phyloP scores from a whole-genome alignment of 2,888 invertebrate species.

The Parascotia fuliginaria region DNA sequence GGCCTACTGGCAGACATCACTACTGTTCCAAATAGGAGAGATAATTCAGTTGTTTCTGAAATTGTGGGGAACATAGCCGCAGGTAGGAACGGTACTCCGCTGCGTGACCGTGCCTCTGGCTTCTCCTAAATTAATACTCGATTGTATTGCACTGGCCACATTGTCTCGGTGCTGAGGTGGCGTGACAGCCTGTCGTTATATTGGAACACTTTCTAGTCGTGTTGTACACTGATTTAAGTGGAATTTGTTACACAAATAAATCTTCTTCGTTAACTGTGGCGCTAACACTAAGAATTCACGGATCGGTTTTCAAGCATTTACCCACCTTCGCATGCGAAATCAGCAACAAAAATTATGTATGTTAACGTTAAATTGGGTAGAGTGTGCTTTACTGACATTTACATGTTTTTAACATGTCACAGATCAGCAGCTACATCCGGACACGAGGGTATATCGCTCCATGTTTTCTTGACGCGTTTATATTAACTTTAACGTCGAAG shows the following conservation, averaged over 20 bases:
- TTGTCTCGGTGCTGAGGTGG: conserved; percentile 58
- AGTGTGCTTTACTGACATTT: too few species aligned
- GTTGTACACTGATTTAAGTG: conserved; percentile 54
- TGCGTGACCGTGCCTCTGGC: conserved; percentile 75
- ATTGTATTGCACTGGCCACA: conserved; percentile 67
- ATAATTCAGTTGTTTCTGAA: conserved; percentile 64
- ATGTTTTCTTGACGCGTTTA: conserved; percentile 28
- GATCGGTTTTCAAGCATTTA: too few species aligned
- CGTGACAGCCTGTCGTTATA: conserved; percentile 73
- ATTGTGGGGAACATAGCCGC: conserved; percentile 67
- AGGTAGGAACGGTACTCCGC: conserved; percentile 67
- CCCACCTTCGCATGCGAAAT: too few species aligned
- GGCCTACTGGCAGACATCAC: conserved; percentile 60
- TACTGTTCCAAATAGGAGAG: conserved; percentile 61
- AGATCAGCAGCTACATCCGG: too few species aligned
- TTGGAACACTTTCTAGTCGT: conserved; percentile 69
- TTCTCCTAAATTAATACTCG: conserved; percentile 72
- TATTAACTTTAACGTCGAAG: conserved; percentile 26
- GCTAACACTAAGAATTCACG: too few species aligned
- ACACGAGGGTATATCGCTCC: too few species aligned
- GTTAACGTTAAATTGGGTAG: too few species aligned
- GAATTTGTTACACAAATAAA: conserved; percentile 55
- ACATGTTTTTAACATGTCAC: too few species aligned
- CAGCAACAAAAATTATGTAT: too few species aligned
- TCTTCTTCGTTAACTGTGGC: conserved; percentile 24